Evolutionary conservation across 2,797 vertebrate genomes (phyloP).

Genomic region (Vultur gryphus): DNA sequence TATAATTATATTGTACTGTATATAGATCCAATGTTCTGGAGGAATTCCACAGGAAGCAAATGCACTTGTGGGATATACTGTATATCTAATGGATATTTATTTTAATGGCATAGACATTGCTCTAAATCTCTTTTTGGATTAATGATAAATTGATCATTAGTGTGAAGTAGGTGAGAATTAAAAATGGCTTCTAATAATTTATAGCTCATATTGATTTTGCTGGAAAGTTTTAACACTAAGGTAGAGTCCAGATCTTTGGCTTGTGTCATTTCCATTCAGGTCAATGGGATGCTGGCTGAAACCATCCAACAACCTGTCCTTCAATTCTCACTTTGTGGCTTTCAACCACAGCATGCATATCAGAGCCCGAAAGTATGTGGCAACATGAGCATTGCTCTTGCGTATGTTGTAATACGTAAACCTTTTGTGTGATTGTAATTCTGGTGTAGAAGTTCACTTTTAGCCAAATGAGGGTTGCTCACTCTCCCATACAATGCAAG

Average conservation of each 20-base stretch:
- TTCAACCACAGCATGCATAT: rapidly evolving
- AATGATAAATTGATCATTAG: constrained; percentile 21
- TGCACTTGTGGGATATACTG: background rate
- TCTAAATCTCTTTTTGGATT: constrained; percentile 16
- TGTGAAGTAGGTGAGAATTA: background rate
- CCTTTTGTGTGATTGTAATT: background rate
- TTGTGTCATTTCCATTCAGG: background rate
- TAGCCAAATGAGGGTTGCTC: background rate
- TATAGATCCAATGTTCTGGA: background rate
- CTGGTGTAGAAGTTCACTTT: background rate
- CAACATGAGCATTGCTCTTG: background rate
- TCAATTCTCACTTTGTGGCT: background rate
- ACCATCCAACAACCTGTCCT: background rate
- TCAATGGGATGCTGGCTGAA: background rate
- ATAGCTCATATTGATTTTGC: constrained; percentile 5
- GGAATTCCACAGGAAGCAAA: background rate
- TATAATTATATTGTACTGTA: background rate
- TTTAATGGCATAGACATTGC: background rate
- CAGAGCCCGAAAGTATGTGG: background rate
- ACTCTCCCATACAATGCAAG: rapidly evolving
- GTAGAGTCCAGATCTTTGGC: background rate
- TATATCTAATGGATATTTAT: background rate
- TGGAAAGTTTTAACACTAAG: background rate
- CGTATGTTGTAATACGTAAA: background rate
- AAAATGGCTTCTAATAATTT: constrained; percentile 9